Conservation (phyloP, 2,888 invertebrate genomes). For the Agonopterix alstromeriana region DNA sequence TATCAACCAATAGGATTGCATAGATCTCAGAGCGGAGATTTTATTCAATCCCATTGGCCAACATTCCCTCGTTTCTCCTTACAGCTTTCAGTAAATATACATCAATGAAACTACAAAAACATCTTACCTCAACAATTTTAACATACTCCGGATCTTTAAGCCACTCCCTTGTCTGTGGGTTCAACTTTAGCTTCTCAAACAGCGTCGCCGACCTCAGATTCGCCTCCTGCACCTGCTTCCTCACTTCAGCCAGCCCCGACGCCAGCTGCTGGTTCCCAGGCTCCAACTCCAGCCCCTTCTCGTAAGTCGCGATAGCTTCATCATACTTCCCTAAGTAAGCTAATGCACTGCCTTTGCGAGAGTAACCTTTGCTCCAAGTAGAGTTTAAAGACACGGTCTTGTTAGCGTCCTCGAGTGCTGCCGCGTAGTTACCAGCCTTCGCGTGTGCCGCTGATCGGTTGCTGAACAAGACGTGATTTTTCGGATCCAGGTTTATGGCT, state of each 20-base stretch:
- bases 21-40: too few species aligned
- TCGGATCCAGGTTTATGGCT: conserved; percentile 86
- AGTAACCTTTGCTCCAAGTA: conserved; percentile 92
- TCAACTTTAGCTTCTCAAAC: conserved; percentile 77
- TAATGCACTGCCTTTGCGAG: conserved; percentile 91
- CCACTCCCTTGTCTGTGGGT: conserved; percentile 83
- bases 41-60: too few species aligned
- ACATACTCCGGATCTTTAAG: conserved; percentile 86
- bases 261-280: conserved; percentile 84
- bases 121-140: conserved; percentile 71
- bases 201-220: conserved; percentile 41
- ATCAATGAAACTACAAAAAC: too few species aligned
- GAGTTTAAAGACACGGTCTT: conserved; percentile 88
- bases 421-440: conserved; percentile 83
- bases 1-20: too few species aligned
- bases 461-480: conserved; percentile 92
- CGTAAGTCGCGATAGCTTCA: conserved; percentile 87
- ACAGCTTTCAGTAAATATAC: too few species aligned
- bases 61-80: too few species aligned
- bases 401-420: conserved; percentile 90
- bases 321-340: conserved; percentile 84
- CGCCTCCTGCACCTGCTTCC: conserved; percentile 37
- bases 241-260: conserved; percentile 81
- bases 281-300: conserved; percentile 81
- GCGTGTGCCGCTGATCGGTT: conserved; percentile 95